These are phyloP conservation scores for Tenodera sinensis DNA, from an alignment of 2,888 invertebrate genomes.

Conservation along the genomic window DNA sequence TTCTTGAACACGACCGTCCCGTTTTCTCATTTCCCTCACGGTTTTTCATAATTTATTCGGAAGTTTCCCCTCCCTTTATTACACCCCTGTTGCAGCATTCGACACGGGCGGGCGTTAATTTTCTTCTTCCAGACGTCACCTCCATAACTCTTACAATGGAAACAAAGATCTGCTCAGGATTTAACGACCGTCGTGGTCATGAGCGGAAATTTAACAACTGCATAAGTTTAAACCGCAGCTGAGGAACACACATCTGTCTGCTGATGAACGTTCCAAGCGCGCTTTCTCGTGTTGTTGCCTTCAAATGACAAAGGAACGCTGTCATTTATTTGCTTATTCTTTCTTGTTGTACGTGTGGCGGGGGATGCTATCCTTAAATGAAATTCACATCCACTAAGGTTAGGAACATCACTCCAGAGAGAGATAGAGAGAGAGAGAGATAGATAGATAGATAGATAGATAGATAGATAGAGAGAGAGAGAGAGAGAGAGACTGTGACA, in stretches of 20 bases:
- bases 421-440: too few species aligned
- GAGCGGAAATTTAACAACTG: not conserved
- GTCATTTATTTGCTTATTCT: too few species aligned
- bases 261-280: not conserved
- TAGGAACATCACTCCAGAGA: too few species aligned
- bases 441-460: too few species aligned
- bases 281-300: not conserved
- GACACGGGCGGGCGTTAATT: not conserved
- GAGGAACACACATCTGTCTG: not conserved
- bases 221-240: not conserved
- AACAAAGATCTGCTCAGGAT: not conserved
- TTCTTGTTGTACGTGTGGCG: too few species aligned
- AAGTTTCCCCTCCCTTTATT: not conserved
- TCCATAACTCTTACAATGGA: not conserved
- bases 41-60: slow-evolving; percentile 7
- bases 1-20: not conserved
- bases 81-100: not conserved
- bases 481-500: too few species aligned
- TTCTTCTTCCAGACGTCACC: not conserved
- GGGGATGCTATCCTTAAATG: too few species aligned
- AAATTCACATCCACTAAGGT: too few species aligned
- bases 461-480: too few species aligned
- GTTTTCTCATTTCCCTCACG: not conserved
- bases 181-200: not conserved
- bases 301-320: too few species aligned